phyloP scores from a whole-genome alignment of 2,888 invertebrate genomes.

The Halocaridina rubra region DNA sequence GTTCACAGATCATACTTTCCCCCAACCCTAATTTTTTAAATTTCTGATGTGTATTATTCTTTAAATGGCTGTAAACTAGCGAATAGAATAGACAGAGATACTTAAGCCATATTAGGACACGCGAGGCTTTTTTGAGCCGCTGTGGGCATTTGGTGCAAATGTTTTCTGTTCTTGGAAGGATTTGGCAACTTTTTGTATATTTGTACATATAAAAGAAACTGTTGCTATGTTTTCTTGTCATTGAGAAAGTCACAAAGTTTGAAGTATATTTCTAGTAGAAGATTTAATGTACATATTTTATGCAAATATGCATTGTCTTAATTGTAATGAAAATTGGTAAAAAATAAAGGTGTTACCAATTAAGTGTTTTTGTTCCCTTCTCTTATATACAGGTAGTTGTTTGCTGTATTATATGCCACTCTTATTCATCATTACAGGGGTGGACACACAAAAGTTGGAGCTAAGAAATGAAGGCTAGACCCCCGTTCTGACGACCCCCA shows the following conservation, averaged over 20 bases:
- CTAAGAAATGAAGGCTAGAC: too few species aligned
- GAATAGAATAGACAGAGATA: constrained; percentile 35
- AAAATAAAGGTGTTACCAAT: constrained; percentile 54
- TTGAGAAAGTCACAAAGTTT: constrained; percentile 58
- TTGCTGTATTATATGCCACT: background rate
- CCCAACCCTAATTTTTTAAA: background rate
- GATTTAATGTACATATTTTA: constrained; percentile 61
- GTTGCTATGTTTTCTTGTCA: constrained; percentile 61
- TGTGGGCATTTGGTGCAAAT: constrained; percentile 51
- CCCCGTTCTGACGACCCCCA: too few species aligned
- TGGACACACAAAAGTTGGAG: background rate
- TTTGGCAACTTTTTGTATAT: constrained; percentile 56
- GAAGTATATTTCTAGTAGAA: constrained; percentile 61
- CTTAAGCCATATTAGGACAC: constrained; percentile 22
- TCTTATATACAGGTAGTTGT: background rate
- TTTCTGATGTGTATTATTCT: background rate
- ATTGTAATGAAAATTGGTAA: constrained; percentile 51
- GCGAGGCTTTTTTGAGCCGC: constrained; percentile 46
- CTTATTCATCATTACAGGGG: background rate
- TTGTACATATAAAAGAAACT: constrained; percentile 58
- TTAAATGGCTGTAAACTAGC: constrained; percentile 10
- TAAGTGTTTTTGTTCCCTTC: background rate
- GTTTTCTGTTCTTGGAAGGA: constrained; percentile 51
- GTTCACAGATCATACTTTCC: background rate
- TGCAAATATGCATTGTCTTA: constrained; percentile 58